These are phyloP conservation scores for Pyralis farinalis DNA, from an alignment of 2,888 invertebrate genomes.

Conservation along the genomic window DNA sequence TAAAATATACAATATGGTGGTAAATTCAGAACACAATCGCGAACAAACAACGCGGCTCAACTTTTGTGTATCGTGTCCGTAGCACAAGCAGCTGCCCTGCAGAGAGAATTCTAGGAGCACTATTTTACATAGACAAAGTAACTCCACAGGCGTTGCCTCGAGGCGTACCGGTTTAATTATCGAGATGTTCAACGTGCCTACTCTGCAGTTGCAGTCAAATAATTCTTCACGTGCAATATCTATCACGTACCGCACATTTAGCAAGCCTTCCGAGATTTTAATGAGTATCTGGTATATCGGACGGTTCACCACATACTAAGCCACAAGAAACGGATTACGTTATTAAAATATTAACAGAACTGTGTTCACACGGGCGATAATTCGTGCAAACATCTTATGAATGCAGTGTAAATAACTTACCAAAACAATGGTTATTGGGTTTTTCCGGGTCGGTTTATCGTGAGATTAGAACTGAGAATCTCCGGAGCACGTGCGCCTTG, in stretches of 20 bases:
- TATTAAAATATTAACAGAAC: conserved; percentile 51
- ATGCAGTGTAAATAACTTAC: conserved; percentile 55
- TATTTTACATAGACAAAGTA: conserved; percentile 47
- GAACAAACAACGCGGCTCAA: conserved; percentile 48
- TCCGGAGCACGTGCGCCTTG: conserved; percentile 47
- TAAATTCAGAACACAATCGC: conserved; percentile 45
- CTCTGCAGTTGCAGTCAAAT: conserved; percentile 33
- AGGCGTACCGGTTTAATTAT: conserved; percentile 46
- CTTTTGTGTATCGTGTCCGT: conserved; percentile 50
- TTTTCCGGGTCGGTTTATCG: conserved; percentile 72
- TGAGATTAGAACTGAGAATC: conserved; percentile 53
- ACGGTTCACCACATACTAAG: conserved; percentile 39
- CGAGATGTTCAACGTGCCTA: conserved; percentile 45
- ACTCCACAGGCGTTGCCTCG: conserved; percentile 42
- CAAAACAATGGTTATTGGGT: conserved; percentile 68
- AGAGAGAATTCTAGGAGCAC: conserved; percentile 41
- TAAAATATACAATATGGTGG: conserved; percentile 26
- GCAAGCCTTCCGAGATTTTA: conserved; percentile 19
- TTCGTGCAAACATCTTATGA: conserved; percentile 57
- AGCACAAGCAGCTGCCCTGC: conserved; percentile 42
- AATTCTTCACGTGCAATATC: conserved; percentile 33
- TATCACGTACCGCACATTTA: conserved; percentile 41
- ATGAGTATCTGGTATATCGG: conserved; percentile 26
- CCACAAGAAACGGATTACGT: conserved; percentile 45
- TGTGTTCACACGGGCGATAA: conserved; percentile 54